Evolutionary conservation across 1,140 invertebrate genomes (phyloP).

Genomic region (Drosophila cardini): DNA sequence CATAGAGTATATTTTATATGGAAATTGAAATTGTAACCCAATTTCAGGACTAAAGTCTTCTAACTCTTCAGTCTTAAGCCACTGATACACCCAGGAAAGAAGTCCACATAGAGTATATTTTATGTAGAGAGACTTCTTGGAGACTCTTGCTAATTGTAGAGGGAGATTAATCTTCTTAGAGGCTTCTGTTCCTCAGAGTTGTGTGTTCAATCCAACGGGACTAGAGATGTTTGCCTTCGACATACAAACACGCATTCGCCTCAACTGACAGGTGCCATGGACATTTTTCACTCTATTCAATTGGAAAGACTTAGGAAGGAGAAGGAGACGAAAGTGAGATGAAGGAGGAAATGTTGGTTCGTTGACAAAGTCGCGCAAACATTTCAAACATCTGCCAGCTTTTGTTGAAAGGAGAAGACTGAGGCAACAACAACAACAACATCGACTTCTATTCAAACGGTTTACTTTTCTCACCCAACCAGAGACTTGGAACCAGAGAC

Average conservation of each 20-base stretch:
- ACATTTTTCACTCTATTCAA: constrained; percentile 68
- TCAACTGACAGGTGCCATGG: constrained; percentile 66
- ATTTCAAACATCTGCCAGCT: constrained; percentile 71
- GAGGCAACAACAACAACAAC: constrained; percentile 17
- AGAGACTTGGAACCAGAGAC: constrained; percentile 17
- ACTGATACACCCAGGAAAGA: constrained; percentile 24
- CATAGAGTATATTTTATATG: background rate
- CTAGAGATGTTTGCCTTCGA: constrained; percentile 30
- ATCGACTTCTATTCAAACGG: constrained; percentile 39
- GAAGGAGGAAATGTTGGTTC: constrained; percentile 27
- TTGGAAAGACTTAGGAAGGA: constrained; percentile 18
- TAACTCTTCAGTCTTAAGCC: background rate
- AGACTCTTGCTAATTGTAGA: constrained; percentile 32
- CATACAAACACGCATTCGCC: constrained; percentile 41
- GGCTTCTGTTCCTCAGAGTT: constrained; percentile 17
- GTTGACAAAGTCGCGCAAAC: constrained; percentile 72
- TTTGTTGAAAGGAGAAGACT: constrained; percentile 50
- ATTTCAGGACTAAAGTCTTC: no score
- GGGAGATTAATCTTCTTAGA: constrained; percentile 50
- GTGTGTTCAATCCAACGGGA: constrained; percentile 47
- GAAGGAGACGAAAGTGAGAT: constrained; percentile 12
- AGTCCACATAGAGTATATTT: background rate
- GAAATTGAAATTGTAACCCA: no score
- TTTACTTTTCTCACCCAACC: constrained; percentile 72
- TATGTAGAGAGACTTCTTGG: background rate